phyloP scores from a whole-genome alignment of 2,888 invertebrate genomes.

The Tenthredo notha region DNA sequence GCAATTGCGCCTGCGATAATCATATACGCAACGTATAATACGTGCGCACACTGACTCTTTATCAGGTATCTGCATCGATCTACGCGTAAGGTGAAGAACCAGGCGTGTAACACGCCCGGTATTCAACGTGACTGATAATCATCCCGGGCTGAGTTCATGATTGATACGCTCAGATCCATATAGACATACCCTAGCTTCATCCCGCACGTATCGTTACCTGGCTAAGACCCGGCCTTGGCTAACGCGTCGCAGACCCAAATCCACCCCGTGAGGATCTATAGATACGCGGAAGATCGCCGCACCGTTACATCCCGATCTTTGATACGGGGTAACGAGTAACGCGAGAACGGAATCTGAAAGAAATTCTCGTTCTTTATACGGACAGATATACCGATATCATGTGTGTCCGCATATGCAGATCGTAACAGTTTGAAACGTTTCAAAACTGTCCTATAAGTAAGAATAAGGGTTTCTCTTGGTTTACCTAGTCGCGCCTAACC shows the following conservation, averaged over 20 bases:
- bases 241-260: no score
- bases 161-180: no score
- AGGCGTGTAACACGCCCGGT: conserved; percentile 6
- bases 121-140: neutral
- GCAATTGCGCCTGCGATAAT: neutral
- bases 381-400: no score
- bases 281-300: neutral
- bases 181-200: no score
- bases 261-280: no score
- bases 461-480: neutral
- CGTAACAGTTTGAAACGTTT: neutral
- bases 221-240: no score
- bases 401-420: no score
- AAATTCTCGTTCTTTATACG: no score
- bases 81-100: neutral
- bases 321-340: no score
- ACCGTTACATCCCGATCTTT: no score
- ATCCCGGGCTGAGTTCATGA: neutral
- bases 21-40: neutral
- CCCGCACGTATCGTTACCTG: neutral
- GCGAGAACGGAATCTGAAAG: no score
- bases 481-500: conserved; percentile 1
- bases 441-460: neutral
- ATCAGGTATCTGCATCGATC: neutral
- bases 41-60: neutral